Evolutionary conservation across 2,797 vertebrate species (phyloP).

Genomic region (Atherinosoma microstoma): DNA sequence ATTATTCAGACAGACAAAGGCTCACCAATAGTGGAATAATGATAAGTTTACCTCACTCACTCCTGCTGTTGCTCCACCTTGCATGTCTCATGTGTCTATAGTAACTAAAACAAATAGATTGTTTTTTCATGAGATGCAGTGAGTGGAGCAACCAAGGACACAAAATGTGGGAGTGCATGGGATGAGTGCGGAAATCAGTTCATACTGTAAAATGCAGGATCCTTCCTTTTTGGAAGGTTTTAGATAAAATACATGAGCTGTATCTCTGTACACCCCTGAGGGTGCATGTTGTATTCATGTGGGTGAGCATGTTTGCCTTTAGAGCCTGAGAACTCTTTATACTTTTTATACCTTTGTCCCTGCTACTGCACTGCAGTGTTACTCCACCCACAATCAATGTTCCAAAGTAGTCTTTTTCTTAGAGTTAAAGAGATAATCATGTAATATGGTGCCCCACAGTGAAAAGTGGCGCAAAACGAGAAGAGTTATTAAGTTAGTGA

Average conservation of each 20-base stretch:
- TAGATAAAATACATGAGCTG: constrained; percentile 11
- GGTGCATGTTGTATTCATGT: constrained; percentile 1
- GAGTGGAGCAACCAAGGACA: constrained; percentile 14
- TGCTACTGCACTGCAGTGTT: constrained; percentile 3
- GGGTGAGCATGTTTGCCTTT: constrained; percentile 7
- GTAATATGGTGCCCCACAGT: not conserved
- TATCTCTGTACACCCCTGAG: not conserved
- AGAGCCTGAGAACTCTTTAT: not conserved
- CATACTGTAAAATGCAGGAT: not conserved
- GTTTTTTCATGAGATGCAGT: constrained; percentile 13
- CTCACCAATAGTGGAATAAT: constrained; percentile 43
- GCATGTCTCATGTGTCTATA: constrained; percentile 6
- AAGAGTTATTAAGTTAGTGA: not conserved
- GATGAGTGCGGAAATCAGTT: constrained; percentile 16
- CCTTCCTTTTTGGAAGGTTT: constrained; percentile 6
- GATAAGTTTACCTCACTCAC: constrained; percentile 36
- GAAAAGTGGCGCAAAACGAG: not conserved
- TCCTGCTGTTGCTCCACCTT: constrained; percentile 14
- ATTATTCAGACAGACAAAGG: constrained; percentile 55
- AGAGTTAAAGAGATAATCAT: not conserved
- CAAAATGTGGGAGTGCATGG: not conserved
- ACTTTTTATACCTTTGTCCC: constrained; percentile 12
- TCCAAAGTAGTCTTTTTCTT: constrained; percentile 8
- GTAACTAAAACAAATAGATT: constrained; percentile 20
- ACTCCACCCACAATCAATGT: constrained; percentile 5